phyloP scores from a whole-genome alignment of 2,113 vertebrate genomes.

The Hystrix brachyura region DNA sequence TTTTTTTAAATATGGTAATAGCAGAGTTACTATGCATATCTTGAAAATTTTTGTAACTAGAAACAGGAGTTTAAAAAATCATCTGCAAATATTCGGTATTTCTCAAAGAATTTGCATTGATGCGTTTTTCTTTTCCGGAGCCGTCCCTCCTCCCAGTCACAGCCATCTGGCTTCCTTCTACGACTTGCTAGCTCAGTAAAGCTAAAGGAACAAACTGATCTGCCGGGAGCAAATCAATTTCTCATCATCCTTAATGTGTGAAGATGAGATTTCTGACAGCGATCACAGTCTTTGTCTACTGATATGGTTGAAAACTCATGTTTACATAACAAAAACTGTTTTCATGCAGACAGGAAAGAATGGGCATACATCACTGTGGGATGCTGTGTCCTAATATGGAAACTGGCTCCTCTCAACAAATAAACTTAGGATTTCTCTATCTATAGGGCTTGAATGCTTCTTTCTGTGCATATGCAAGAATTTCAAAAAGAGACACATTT shows the following conservation, averaged over 20 bases:
- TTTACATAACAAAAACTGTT: slow-evolving; percentile 73
- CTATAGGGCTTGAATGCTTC: background rate
- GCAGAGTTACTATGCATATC: background rate
- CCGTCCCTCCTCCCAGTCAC: slow-evolving; percentile 31
- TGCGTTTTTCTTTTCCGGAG: slow-evolving; percentile 66
- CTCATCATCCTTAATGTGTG: slow-evolving; percentile 72
- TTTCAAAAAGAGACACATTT: background rate
- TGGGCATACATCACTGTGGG: background rate
- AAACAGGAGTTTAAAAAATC: slow-evolving; percentile 53
- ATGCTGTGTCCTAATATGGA: slow-evolving; percentile 52
- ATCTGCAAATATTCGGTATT: slow-evolving; percentile 72
- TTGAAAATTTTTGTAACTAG: slow-evolving; percentile 74
- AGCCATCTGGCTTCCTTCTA: slow-evolving; percentile 76
- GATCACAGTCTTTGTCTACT: slow-evolving; percentile 43
- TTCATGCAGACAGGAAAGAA: slow-evolving; percentile 33
- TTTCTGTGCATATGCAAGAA: slow-evolving; percentile 2
- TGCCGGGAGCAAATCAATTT: slow-evolving; percentile 67
- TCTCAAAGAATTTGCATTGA: slow-evolving; percentile 72
- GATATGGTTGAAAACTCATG: slow-evolving; percentile 58
- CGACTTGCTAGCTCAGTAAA: slow-evolving; percentile 59
- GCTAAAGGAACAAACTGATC: slow-evolving; percentile 69
- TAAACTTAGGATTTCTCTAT: slow-evolving; percentile 47
- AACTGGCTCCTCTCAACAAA: slow-evolving; percentile 50
- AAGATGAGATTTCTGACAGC: slow-evolving; percentile 47
- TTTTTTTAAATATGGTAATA: slow-evolving; percentile 46